phyloP scores from a whole-genome alignment of 2,113 vertebrate species.

The Australoheros scitulus region DNA sequence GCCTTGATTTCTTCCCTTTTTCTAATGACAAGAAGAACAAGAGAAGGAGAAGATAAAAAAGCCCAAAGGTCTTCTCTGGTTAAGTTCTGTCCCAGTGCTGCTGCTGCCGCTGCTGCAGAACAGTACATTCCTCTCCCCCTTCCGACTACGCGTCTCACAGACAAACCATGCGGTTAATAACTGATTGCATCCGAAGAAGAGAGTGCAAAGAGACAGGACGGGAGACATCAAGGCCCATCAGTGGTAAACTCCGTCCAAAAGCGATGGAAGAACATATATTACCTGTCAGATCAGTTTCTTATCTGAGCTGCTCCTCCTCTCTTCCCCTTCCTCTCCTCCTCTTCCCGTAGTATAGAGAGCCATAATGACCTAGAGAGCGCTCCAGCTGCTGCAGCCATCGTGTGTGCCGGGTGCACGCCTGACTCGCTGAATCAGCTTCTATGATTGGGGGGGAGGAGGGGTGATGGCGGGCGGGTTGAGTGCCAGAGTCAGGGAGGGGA shows the following conservation, averaged over 20 bases:
- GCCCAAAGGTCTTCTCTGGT: constrained; percentile 69
- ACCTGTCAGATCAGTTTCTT: constrained; percentile 87
- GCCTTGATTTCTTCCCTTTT: constrained; percentile 50
- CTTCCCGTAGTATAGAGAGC: constrained; percentile 84
- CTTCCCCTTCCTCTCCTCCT: constrained; percentile 69
- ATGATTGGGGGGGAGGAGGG: constrained; percentile 77
- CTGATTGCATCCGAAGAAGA: constrained; percentile 71
- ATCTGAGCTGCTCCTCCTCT: constrained; percentile 76
- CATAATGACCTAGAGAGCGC: constrained; percentile 89
- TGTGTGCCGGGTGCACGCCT: constrained; percentile 82
- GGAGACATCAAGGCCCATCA: constrained; percentile 74
- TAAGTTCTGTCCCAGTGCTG: constrained; percentile 73
- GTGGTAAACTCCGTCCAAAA: constrained; percentile 77
- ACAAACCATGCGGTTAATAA: constrained; percentile 76
- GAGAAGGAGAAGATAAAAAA: constrained; percentile 26
- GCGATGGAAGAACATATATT: constrained; percentile 80
- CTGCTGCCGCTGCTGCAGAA: constrained; percentile 72
- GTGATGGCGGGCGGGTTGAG: constrained; percentile 65
- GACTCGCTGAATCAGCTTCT: constrained; percentile 93
- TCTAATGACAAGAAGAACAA: constrained; percentile 42
- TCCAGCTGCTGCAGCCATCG: constrained; percentile 92
- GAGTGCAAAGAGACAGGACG: constrained; percentile 51
- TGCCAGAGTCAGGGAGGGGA: constrained; percentile 61
- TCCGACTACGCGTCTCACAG: constrained; percentile 62
- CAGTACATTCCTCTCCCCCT: constrained; percentile 76